These are phyloP conservation scores for Phengaris arion DNA, from an alignment of 2,888 invertebrate species.

Conservation along the genomic window DNA sequence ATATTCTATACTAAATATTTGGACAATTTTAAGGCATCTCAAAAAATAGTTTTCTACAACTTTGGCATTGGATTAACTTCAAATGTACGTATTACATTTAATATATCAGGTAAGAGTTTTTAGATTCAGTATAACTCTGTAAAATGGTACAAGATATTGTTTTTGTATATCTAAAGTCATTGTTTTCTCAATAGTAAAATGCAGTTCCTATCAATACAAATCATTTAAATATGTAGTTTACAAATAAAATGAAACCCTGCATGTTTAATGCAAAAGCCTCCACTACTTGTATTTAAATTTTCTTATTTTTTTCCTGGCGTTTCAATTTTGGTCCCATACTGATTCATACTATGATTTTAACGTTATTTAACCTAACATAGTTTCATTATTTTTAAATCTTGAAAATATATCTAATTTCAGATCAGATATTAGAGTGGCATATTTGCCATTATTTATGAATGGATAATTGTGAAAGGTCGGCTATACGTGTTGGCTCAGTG, in stretches of 20 bases:
- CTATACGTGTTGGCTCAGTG: too few relatives aligned
- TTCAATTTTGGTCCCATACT: conserved; percentile 7
- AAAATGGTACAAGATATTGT: neutral
- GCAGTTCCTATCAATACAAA: neutral
- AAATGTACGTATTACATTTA: neutral
- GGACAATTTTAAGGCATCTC: conserved; percentile 14
- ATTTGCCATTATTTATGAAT: too few relatives aligned
- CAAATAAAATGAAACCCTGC: neutral
- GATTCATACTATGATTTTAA: neutral
- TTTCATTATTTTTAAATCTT: neutral
- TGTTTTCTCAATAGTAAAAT: neutral
- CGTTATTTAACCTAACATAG: neutral
- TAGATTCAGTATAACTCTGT: neutral
- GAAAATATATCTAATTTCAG: too few relatives aligned
- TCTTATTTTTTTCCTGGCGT: neutral
- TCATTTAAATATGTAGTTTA: neutral
- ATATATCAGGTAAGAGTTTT: neutral
- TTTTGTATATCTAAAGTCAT: neutral
- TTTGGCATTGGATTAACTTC: neutral
- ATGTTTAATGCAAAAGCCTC: neutral
- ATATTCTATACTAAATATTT: conserved; percentile 8
- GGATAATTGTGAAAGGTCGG: too few relatives aligned
- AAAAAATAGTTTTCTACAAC: neutral
- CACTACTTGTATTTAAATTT: neutral
- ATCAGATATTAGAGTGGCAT: too few relatives aligned